Conservation (phyloP, 2,888 invertebrate genomes). For the Zhuqinia jingwanae region DNA sequence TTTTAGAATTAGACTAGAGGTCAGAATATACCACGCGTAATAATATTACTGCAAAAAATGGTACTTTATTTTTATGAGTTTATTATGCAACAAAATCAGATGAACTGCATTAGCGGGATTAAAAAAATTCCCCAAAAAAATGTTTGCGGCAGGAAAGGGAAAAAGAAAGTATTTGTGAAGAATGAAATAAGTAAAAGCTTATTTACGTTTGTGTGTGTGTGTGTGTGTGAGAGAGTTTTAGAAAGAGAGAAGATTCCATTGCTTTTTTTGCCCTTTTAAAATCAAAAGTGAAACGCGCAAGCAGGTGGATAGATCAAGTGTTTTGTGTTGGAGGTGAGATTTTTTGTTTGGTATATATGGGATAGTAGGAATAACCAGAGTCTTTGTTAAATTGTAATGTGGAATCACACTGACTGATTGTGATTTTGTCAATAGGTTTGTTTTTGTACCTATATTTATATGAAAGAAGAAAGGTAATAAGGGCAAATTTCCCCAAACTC, state of each 20-base stretch:
- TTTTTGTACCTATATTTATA: background rate
- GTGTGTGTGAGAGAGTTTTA: too few relatives aligned
- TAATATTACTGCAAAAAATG: constrained; percentile 32
- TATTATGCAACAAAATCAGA: constrained; percentile 63
- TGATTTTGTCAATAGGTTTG: too few relatives aligned
- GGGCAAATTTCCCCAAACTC: constrained; percentile 27
- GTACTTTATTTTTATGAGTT: constrained; percentile 56
- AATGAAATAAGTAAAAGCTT: constrained; percentile 29
- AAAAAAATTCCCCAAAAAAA: constrained; percentile 8
- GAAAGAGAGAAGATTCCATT: constrained; percentile 19
- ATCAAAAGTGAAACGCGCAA: constrained; percentile 7
- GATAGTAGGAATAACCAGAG: background rate
- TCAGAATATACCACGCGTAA: constrained; percentile 1
- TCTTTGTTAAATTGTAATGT: too few relatives aligned
- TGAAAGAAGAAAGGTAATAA: constrained; percentile 12
- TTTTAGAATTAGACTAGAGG: background rate
- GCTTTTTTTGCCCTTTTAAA: background rate
- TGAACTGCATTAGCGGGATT: constrained; percentile 51
- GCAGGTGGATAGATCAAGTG: background rate
- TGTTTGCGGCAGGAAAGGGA: constrained; percentile 4
- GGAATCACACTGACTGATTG: background rate
- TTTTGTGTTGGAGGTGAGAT: constrained; percentile 32
- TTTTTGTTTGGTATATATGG: background rate
- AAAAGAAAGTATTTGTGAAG: background rate
- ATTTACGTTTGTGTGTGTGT: constrained; percentile 35